A percentile compares a stretch with the other conserved stretches of the same genome.
These are phyloP conservation scores for Graphium colonna DNA, from an alignment of 2,888 invertebrate species.

Conservation along the genomic window DNA sequence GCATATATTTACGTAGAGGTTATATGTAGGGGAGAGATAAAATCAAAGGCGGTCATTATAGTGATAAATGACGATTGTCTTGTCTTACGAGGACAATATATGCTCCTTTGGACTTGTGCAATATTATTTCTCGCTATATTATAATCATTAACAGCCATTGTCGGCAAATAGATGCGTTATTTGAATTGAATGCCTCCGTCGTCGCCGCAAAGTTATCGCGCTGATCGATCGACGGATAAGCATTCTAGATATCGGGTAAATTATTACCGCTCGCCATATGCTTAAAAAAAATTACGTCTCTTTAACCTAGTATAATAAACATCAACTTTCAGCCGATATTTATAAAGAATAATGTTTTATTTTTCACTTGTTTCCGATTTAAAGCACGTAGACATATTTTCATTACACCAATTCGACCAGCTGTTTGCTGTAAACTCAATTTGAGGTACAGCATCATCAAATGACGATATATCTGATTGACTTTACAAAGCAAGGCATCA, in stretches of 20 bases:
- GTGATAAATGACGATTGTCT: constrained; percentile 77
- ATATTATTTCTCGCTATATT: constrained; percentile 67
- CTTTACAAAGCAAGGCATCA: background rate
- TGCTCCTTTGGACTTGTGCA: constrained; percentile 62
- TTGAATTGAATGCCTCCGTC: constrained; percentile 73
- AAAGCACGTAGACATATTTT: background rate
- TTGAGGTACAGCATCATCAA: background rate
- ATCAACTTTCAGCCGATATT: background rate
- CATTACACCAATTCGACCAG: background rate
- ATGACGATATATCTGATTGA: too few relatives aligned
- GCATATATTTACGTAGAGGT: constrained; percentile 39
- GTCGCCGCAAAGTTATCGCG: constrained; percentile 55
- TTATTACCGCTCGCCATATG: constrained; percentile 38
- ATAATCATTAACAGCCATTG: constrained; percentile 73
- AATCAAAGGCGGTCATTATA: constrained; percentile 73
- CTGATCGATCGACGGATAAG: constrained; percentile 64
- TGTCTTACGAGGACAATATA: constrained; percentile 72
- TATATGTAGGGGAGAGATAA: constrained; percentile 57
- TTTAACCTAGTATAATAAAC: background rate
- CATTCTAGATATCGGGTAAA: constrained; percentile 48
- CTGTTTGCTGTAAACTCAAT: background rate
- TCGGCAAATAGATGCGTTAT: constrained; percentile 60
- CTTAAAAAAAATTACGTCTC: constrained; percentile 34
- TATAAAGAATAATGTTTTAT: background rate
- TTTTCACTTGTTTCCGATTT: background rate